Base-by-base conservation (phyloP, 2,888 invertebrate genomes). In the Trachelus iudaicus region DNA sequence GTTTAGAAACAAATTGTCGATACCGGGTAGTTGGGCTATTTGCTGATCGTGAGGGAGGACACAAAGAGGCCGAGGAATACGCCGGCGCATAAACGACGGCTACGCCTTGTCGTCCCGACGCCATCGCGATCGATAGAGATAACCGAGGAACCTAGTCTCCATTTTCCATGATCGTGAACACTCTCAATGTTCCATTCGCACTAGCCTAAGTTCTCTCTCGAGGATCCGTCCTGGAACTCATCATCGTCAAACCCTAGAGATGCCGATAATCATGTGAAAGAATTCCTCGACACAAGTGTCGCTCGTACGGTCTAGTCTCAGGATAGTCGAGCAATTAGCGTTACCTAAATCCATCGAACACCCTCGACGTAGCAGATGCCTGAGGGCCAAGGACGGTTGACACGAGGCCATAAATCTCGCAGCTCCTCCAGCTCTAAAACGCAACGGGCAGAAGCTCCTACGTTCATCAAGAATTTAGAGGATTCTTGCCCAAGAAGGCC, bases 81-180 rank as follows among this genome's bases (percentile, higher is more conserved):
- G 74, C 74, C 74, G 74, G 74, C 74, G 74, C 74, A 15, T 30
- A 31, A 33, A 71, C 71, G 31, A 33, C 13, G 71, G 71, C 85
- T 86, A 87, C 87, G 87, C 87, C 86, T 82, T 76, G 83, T 83
- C 85, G 84, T 85, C 84, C 80, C 80, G 82, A 83, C 86, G 88
- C 89, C 90, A 91, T 90, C 83, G 88, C 89, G 89, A 91, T 91
- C 90, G 84, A 90, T 90, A 89, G 34, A 56, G 23, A 23, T 56
- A 56, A 56, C 40, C 40, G 23, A 23, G 40, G 40, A 56, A 56
- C 23, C 15, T 23, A 4, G 40, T 23, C 23, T 56, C 40, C 23
- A 56, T 56, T 56, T 56, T 56, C 1, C 23, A 23, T 56, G 9
- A 6, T 56, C 40, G 9, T 56, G 9, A 56, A 56, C 23, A 23